Percentiles rank a stretch among this genome's conserved stretches.
Evolutionary conservation across 2,113 vertebrate genomes (phyloP).

Genomic region (Psophia crepitans): DNA sequence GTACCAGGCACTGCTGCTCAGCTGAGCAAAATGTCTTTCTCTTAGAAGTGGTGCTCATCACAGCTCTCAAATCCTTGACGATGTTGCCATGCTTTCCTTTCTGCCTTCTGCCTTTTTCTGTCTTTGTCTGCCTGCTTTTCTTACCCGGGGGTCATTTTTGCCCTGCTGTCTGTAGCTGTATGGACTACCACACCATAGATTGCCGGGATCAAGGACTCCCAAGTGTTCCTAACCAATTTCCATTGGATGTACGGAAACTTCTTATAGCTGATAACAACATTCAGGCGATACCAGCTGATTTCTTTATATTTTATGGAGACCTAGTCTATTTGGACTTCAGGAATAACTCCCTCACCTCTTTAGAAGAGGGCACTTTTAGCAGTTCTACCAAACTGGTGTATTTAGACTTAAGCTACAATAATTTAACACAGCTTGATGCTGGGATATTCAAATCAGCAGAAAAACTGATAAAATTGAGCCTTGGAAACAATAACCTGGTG

Average conservation of each 20-base stretch:
- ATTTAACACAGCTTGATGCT: constrained; percentile 88
- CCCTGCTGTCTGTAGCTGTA: constrained; percentile 86
- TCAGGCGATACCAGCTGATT: constrained; percentile 89
- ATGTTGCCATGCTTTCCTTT: constrained; percentile 74
- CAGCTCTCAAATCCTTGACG: constrained; percentile 61
- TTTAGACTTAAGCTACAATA: constrained; percentile 93
- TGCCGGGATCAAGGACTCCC: constrained; percentile 87
- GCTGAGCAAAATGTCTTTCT: constrained; percentile 60
- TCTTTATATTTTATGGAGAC: constrained; percentile 94
- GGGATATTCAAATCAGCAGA: constrained; percentile 89
- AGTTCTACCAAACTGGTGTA: constrained; percentile 92
- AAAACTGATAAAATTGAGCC: constrained; percentile 87
- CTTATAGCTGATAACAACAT: constrained; percentile 93
- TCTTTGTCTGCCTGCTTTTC: constrained; percentile 56
- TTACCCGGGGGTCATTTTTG: constrained; percentile 74
- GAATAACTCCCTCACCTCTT: constrained; percentile 90
- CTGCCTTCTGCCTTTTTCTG: constrained; percentile 67
- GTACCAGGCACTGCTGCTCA: constrained; percentile 31
- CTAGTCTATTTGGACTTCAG: constrained; percentile 94
- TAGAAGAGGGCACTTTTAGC: constrained; percentile 91
- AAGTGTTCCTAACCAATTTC: constrained; percentile 87
- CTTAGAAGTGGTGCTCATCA: constrained; percentile 57
- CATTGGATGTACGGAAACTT: constrained; percentile 91
- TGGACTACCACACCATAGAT: constrained; percentile 90
- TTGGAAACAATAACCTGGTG: constrained; percentile 90